Evolutionary conservation across 1,140 invertebrate genomes (phyloP), one percentile per base, ranked within the genome.

Genomic region (Anastrepha obliqua): DNA sequence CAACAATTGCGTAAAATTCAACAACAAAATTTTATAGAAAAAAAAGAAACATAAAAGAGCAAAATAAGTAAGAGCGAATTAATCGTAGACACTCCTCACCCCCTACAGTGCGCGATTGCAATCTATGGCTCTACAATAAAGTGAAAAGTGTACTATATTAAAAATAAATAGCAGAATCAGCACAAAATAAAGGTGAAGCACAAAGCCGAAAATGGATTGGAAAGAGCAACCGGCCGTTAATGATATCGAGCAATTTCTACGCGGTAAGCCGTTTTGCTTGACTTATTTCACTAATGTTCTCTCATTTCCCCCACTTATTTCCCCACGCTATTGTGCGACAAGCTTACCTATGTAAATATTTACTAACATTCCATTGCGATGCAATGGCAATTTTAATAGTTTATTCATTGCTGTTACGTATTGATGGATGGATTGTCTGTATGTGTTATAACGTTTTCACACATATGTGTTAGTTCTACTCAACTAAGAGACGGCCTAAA

Each of bases 391-490:
- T 81, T 47, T 20, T 81, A 81, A 29, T 81, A 81, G 70, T 74
- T 15, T 13, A 67, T 13, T 42, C 29, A 67, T 67, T 74, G 42
- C 67, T 29, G 29, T 29, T 42, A 74, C 17, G 51, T 55, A 55
- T 9, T 7, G 5, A 55, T 55, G 51, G 6, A 55, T 55, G 51
- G 6, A 55, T 62, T 62, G 9, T 17, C 15, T 62, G 4, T 62
- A 62, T 62, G 74, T 81, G 74, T 81, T 81, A 81, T 55, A 81
- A 81, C 74, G 20, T 81, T 81, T 81, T 81, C 74, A 58, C 74
- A 58, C 51, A 11, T 55, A 55, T 51, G n/a, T 81, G 74, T 20
- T 8, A 81, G 74, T 81, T 81, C 74, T 58, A 81, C 44, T 58
- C n/a, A 13, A 51, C 74, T 81, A 81, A 55, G 47, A 55, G 74